These are phyloP conservation scores for Colinus virginianus DNA, from an alignment of 2,113 vertebrate genomes.

Conservation along the genomic window DNA sequence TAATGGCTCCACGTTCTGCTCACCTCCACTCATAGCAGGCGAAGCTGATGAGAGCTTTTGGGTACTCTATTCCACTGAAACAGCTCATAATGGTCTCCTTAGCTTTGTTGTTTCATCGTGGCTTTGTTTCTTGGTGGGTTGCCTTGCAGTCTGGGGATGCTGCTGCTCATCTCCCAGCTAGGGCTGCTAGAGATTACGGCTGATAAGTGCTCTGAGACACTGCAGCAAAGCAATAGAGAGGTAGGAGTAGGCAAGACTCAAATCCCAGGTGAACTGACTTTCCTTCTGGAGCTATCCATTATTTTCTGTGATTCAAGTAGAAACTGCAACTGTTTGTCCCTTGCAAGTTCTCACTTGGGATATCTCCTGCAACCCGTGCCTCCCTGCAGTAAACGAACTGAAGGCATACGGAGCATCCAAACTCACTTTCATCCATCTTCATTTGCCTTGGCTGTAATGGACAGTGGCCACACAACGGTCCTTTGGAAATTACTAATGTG, in stretches of 20 bases:
- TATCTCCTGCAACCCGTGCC: neutral
- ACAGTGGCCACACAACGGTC: neutral
- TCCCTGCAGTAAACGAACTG: neutral
- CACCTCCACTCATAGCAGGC: accelerated
- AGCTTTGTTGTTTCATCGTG: neutral
- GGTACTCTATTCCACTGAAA: neutral
- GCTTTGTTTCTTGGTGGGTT: neutral
- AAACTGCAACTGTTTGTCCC: neutral
- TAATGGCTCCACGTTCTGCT: neutral
- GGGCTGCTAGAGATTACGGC: neutral
- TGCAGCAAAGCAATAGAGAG: neutral
- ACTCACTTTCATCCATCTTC: neutral
- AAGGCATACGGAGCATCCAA: conserved; percentile 1
- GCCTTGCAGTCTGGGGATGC: neutral
- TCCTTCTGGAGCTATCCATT: neutral
- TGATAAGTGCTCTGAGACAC: neutral
- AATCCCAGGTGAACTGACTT: neutral
- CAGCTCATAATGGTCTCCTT: neutral
- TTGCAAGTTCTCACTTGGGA: neutral
- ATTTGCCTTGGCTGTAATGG: neutral
- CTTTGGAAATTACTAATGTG: neutral
- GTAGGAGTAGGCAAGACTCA: neutral
- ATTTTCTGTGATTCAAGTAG: neutral
- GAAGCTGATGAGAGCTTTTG: neutral
- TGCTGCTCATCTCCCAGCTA: accelerated